Base-by-base conservation (phyloP, 2,888 invertebrate genomes). In the Oligia fasciuncula region DNA sequence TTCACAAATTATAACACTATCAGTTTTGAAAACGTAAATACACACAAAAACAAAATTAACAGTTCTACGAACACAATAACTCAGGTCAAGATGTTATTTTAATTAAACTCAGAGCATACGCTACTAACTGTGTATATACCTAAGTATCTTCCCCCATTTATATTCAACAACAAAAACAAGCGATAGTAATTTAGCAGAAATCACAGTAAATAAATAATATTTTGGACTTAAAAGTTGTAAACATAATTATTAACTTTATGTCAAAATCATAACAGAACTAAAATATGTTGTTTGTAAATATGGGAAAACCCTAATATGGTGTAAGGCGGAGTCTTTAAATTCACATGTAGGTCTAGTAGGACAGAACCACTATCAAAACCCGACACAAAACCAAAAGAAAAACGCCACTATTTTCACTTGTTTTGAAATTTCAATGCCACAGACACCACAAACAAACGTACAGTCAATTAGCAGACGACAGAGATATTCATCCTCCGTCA, bases 81-180 rank as follows among this genome's bases (percentile, higher is more conserved):
- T 43, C 43, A 35, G n/a, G n/a, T 43, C 43, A 66, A 51, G 13
- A 43, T 14, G 49, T 72, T 49, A 54, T n/a, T 29, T 79, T 62
- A 43, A 68, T 62, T 62, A 46, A 35, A 35, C 5, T 51, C 60
- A 4, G 29, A 51, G 14, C 4, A n/a, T 29, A 14, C 1, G 0
- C 5, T n/a, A 4, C 17, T 43, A 43, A 29, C 29, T 29, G 9
- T 57, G 23, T 29, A 23, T 9, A 11, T 79, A 63, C 2, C 62
- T 40, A 49, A 49, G 23, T 65, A 49, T 80, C 71, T 40, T 43
- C 23, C 40, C 40, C 19, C 75, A 35, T 60, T 54, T 68, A 51
- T 35, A 6, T 43, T 14, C 23, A 71, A 71, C 35, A 83, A 83
- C 83, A 83, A 77, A 70, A 83, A 83, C 78, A 83, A 70, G 11